Evolutionary conservation across 2,797 vertebrate genomes (phyloP), one percentile per base, ranked within the genome.

Genomic region (Labeo calbasu): DNA sequence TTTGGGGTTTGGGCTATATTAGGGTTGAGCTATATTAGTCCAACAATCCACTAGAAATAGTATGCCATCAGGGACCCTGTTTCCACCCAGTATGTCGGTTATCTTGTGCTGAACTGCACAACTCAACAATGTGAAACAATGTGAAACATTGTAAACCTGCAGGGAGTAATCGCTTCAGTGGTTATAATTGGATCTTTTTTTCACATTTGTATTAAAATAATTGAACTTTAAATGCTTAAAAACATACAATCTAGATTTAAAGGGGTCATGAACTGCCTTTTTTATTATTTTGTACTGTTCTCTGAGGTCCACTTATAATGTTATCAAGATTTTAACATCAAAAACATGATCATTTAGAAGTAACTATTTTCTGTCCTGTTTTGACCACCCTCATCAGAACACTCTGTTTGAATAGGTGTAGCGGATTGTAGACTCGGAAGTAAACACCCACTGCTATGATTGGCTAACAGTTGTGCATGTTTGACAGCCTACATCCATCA

Each of bases 11-110:
- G 21, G 32, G 28, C 51, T 57, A 75, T 57, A 14, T 75, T n/a
- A 55, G 19, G 19, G 2, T 36, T 53, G 19, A 40, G 51, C 51
- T 57, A n/a, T 40, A 57, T 57, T 75, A 21, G 12, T 3, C 6
- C 21, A 55, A 55, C 51, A n/a, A 55, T 75, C 50, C 10, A 75
- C 72, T 75, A 55, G 51, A 75, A 66, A 40, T 57, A 40, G 72
- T 14, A 75, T 75, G 12, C 19, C 19, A 75, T 21, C 51, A 36
- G 72, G 50, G 25, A 53, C 28, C 19, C 28, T n/a, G 2, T 53
- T 32, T 73, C 48, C 23, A 53, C 5, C 25, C 5, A 8, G 14
- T 10, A 28, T 53, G 48, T 32, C 15, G 12, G 9, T 32, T 73
- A 2, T 9, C 70, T 51, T 51, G 46, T 72, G 23, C 19, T 48